Evolutionary conservation across 2,888 invertebrate genomes (phyloP).

Genomic region (Galeopsomyia nigrocyanea): DNA sequence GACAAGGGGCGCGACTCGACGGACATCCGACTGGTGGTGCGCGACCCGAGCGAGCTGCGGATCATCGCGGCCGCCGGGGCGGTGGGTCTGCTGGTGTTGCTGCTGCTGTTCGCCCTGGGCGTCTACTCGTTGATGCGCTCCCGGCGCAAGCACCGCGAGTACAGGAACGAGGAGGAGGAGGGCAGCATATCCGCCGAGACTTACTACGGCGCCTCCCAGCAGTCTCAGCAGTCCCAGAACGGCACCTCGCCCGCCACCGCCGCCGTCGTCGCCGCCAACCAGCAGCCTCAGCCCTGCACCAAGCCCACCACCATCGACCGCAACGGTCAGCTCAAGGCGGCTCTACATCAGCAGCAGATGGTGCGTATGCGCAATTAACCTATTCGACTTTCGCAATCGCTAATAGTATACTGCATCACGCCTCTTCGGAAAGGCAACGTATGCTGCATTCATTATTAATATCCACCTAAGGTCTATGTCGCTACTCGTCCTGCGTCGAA

Average conservation of each 20-base stretch:
- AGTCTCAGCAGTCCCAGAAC: conserved; percentile 8
- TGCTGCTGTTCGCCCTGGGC: conserved; percentile 59
- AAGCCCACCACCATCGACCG: conserved; percentile 45
- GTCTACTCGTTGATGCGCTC: conserved; percentile 56
- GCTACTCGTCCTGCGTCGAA: no score
- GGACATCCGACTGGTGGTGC: conserved; percentile 61
- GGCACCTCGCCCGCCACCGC: not conserved
- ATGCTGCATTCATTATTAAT: no score
- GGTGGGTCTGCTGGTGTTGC: conserved; percentile 59
- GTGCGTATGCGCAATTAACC: conserved; percentile 6
- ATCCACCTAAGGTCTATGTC: no score
- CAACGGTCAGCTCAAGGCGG: conserved; percentile 41
- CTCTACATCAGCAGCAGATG: conserved; percentile 38
- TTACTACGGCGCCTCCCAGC: conserved; percentile 55
- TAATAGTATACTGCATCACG: no score
- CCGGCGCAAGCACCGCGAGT: conserved; percentile 56
- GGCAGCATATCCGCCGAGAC: conserved; percentile 66
- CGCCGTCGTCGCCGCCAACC: not conserved
- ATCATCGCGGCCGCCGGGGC: conserved; percentile 63
- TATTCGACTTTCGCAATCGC: no score
- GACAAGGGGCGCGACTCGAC: conserved; percentile 82
- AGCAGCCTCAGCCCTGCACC: conserved; percentile 7
- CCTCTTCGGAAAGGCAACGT: no score
- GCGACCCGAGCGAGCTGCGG: conserved; percentile 64
- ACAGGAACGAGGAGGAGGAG: conserved; percentile 60